Base-by-base conservation (phyloP, 2,797 vertebrate species). In the Sparus aurata region DNA sequence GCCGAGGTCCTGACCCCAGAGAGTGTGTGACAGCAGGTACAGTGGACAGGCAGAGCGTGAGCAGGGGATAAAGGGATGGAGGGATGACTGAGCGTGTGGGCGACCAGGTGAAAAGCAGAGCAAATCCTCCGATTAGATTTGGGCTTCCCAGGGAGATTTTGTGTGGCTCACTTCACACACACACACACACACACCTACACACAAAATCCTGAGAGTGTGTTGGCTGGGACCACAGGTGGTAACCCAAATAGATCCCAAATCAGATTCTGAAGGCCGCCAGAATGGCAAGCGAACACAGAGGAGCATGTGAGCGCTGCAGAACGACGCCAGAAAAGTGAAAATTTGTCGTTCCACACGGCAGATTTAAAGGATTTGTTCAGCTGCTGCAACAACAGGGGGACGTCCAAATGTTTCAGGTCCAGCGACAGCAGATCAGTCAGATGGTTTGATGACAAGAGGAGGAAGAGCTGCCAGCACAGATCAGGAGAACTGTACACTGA, bases 101-200 rank as follows among this genome's bases (percentile, higher is more conserved):
- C 12, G 27, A 89, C 79, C 71, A 80, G 80, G 85, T 82, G 69
- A 60, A 79, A 57, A 64, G 68, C 63, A 41, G 64, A 83, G 64
- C 43, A 88, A 86, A 91, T 88, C 90, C 83, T 64, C 53, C 0
- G 83, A 91, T 92, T 93, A 90, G 69, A 53, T 53, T 25, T 18
- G 27, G 72, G 70, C 70, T 74, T 79, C 81, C 58, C 43, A 15
- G 52, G 12, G 77, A 83, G 75, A 75, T 38, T 67, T 25, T 30
- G 4, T 30, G 4, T 46, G 69, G 12, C 62, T 52, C 43, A n/a
- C 22, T 34, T 22, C 41, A 45, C 68, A 53, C 60, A 60, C 62
- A 72, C 54, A 43, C 12, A 72, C 65, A 20, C 43, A 43, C 15
- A 66, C 34, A 47, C 47, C 16, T 3, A 46, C 61, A 49, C 49